phyloP scores from a whole-genome alignment of 92 coral and sea anemone genomes.

The Porites divaricata region DNA sequence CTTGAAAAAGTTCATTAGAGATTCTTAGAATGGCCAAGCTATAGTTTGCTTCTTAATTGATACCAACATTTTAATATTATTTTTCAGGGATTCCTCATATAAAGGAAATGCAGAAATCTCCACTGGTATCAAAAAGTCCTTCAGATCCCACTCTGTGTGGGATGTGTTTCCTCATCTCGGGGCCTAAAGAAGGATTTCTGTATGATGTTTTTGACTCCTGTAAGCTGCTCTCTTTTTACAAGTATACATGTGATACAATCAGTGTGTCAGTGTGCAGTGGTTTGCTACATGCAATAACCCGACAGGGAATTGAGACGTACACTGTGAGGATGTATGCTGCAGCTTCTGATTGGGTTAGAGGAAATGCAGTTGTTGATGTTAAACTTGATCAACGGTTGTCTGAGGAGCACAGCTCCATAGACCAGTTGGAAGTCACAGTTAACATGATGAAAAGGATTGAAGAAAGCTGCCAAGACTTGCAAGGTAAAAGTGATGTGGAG shows the following conservation, averaged over 20 bases:
- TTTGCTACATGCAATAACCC: constrained; percentile 90
- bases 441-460: background rate
- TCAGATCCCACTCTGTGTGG: constrained; percentile 81
- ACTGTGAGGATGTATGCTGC: constrained; percentile 91
- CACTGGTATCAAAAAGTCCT: constrained; percentile 43
- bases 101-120: constrained; percentile 51
- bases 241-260: constrained; percentile 81
- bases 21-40: too few species aligned
- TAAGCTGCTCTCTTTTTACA: constrained; percentile 75
- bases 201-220: constrained; percentile 78
- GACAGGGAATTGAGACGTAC: constrained; percentile 88
- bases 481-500: background rate
- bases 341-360: constrained; percentile 75
- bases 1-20: too few species aligned
- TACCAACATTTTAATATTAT: background rate
- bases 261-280: constrained; percentile 72
- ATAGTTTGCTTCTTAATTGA: too few species aligned
- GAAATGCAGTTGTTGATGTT: constrained; percentile 23
- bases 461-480: background rate
- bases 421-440: background rate
- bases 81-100: constrained; percentile 57
- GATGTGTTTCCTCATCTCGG: constrained; percentile 89
- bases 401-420: background rate
- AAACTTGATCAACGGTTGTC: constrained; percentile 1
- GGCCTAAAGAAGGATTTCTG: constrained; percentile 89